Conservation (phyloP, 2,113 vertebrate genomes). For the Sinocyclocheilus anophthalmus region DNA sequence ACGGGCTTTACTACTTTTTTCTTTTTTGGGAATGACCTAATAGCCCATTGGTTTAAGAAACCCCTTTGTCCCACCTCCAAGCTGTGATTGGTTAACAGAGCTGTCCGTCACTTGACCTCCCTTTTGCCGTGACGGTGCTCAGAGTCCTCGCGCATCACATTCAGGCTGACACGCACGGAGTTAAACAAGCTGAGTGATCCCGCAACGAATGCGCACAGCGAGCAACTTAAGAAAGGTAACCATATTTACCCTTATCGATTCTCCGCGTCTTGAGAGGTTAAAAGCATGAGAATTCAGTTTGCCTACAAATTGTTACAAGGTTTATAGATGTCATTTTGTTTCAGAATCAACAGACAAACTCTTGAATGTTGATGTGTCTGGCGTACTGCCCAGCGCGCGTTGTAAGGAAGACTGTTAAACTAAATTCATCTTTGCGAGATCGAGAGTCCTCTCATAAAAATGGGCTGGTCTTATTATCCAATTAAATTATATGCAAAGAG, state of each 20-base stretch:
- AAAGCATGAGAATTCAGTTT: not conserved
- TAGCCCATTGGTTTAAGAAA: slow-evolving; percentile 25
- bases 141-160: slow-evolving; percentile 18
- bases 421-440: not conserved
- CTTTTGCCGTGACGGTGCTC: slow-evolving; percentile 4
- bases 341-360: not conserved
- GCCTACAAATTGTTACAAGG: not conserved
- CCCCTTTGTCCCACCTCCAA: not conserved
- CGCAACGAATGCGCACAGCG: not conserved
- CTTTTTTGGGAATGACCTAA: not conserved
- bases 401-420: not conserved
- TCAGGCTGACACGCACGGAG: not conserved
- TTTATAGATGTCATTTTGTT: not conserved
- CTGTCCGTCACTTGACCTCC: slow-evolving; percentile 23
- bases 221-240: slow-evolving; percentile 14
- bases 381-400: not conserved
- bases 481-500: not conserved
- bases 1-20: not conserved
- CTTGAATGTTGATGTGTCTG: not conserved
- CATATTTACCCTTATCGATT: not conserved
- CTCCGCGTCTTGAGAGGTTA: no score
- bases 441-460: not conserved
- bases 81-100: slow-evolving; percentile 11
- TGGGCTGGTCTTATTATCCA: not conserved
- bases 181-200: not conserved